Conservation (phyloP, 2,113 vertebrate species). For the Ornithorhynchus anatinus region DNA sequence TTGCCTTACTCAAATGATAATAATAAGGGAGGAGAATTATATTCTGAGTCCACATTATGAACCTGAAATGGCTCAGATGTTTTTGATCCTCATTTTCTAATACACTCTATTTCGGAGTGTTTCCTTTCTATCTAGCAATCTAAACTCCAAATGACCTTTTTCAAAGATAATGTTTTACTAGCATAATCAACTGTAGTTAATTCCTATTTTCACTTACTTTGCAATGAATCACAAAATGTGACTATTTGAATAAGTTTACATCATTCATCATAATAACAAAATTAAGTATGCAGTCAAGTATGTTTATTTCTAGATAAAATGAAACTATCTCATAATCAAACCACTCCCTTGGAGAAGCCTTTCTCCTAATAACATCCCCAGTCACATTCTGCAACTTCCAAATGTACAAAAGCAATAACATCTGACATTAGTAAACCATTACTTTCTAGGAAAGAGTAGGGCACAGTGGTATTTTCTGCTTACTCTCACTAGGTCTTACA, state of each 20-base stretch:
- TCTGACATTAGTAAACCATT: background rate
- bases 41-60: background rate
- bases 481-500: constrained; percentile 5
- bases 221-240: too few species aligned
- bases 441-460: background rate
- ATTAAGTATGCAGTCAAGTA: too few species aligned
- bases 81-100: too few species aligned
- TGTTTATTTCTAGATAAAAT: too few species aligned
- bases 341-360: too few species aligned
- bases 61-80: background rate
- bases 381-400: too few species aligned
- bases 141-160: background rate
- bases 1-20: background rate
- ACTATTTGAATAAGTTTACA: too few species aligned
- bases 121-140: background rate
- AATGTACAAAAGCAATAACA: background rate
- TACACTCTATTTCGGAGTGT: background rate
- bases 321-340: too few species aligned
- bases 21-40: constrained; percentile 30
- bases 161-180: background rate
- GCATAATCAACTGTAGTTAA: background rate
- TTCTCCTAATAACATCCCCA: too few species aligned
- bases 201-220: too few species aligned
- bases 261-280: too few species aligned
- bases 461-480: background rate